Conservation (phyloP, 2,797 vertebrate species). For the Eleutherodactylus coqui region DNA sequence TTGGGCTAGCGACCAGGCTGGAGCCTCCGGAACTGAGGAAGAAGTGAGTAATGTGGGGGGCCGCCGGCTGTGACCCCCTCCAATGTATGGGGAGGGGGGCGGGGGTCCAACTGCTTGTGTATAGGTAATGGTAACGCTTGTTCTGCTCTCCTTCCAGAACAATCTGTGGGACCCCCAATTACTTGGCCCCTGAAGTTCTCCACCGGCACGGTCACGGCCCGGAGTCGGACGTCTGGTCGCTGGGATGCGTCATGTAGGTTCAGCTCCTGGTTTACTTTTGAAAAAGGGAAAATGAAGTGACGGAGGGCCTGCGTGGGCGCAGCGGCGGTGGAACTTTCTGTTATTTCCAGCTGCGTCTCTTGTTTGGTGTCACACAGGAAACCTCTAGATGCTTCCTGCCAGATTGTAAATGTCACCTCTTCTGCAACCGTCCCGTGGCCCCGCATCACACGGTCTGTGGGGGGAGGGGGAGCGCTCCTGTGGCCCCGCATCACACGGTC, state of each 20-base stretch:
- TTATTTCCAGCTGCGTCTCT: neutral
- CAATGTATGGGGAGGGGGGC: neutral
- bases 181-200: constrained; percentile 97
- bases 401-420: neutral
- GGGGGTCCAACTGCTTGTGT: neutral
- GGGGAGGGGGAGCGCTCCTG: no score
- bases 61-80: no score
- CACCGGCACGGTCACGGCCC: constrained; percentile 95
- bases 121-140: no score
- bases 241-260: constrained; percentile 96
- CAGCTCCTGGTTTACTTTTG: neutral
- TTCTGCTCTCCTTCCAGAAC: constrained; percentile 78
- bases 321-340: neutral
- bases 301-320: neutral
- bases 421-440: no score
- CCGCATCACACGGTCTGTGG: no score
- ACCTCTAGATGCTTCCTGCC: neutral
- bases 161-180: constrained; percentile 98
- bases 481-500: no score
- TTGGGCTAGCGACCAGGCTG: constrained; percentile 91
- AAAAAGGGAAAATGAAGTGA: neutral
- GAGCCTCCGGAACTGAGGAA: constrained; percentile 91
- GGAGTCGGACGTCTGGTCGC: constrained; percentile 95
- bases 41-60: constrained; percentile 81
- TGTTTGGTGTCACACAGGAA: constrained; percentile 36